These are phyloP conservation scores for Cherax destructor DNA, from an alignment of 1,140 invertebrate genomes.

Conservation along the genomic window DNA sequence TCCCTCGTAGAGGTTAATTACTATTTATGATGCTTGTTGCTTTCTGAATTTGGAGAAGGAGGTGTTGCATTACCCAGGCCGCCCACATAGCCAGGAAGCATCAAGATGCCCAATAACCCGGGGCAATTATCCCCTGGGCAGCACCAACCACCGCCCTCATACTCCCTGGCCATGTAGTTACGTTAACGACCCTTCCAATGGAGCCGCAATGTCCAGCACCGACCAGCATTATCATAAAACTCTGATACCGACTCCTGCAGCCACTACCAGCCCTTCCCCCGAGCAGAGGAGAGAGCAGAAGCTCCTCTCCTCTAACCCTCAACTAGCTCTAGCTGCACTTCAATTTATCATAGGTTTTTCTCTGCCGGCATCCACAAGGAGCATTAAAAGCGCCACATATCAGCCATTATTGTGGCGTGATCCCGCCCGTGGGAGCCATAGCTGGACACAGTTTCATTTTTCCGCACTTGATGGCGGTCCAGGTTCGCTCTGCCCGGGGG, in stretches of 20 bases:
- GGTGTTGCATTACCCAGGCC: too few relatives aligned
- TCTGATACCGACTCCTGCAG: neutral
- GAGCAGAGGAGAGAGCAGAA: neutral
- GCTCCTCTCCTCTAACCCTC: neutral
- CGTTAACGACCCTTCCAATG: neutral
- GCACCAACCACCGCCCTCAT: neutral
- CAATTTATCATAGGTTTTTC: conserved; percentile 54
- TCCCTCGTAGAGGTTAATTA: too few relatives aligned
- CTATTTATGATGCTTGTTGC: too few relatives aligned
- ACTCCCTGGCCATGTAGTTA: neutral
- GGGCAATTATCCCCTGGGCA: neutral
- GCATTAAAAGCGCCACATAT: conserved; percentile 51
- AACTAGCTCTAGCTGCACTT: conserved; percentile 26
- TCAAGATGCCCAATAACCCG: neutral
- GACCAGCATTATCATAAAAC: neutral
- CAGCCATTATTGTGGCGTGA: conserved; percentile 52
- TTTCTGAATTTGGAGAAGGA: too few relatives aligned
- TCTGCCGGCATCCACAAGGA: conserved; percentile 33
- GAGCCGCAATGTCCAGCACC: neutral
- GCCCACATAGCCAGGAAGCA: neutral
- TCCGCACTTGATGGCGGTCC: neutral
- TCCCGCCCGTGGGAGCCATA: conserved; percentile 36
- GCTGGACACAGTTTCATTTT: conserved; percentile 49
- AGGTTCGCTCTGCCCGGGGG: neutral
- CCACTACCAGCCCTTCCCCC: neutral